Evolutionary conservation across 2,888 invertebrate genomes (phyloP), one percentile per base, ranked within the genome.

Genomic region (Mylabris sibirica): DNA sequence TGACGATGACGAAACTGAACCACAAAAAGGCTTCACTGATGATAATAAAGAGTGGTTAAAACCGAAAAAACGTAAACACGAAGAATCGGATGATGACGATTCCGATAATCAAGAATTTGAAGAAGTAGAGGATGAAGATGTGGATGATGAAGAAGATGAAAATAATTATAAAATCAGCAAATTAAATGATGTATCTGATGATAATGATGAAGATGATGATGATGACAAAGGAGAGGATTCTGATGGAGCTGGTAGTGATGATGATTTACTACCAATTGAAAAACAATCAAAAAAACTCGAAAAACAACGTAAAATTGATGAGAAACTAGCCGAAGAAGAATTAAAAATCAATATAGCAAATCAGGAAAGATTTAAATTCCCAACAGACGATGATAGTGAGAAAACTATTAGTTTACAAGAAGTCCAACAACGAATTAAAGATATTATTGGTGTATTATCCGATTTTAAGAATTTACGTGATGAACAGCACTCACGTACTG

Each of bases 381-480:
- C 96, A 0, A 88, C 90, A 64, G 90, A 91, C 71, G 92, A 92
- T 75, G 93, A 93, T 79, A 84, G 93, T 30, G 88, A 91, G 63
- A 91, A 93, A 80, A 89, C 90, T 20, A 87, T 90, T 1, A 92
- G 91, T 74, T 86, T 98, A 22, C 92, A 94, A 82, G 93, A 96
- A 75, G 89, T 98, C 0, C 93, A 95, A 82, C 94, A 96, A 81
- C 88, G 98, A 77, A 97, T 98, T 68, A 92, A 94, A 77, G 98
- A 98, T 84, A 89, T 93, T 59, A 87, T 93, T 9, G 87, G 90
- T 73, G 94, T 96, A 3, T 86, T 97, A 49, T 89, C 91, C 9
- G 94, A 97, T 83, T 97, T 97, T 77, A 90, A 87, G 73, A 90
- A 86, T 69, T 85, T 91, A 53, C 89, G 93, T 63, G 91, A 93